These are phyloP conservation scores for Spinibarbus caldwelli DNA, from an alignment of 2,797 vertebrate genomes.

Conservation along the genomic window DNA sequence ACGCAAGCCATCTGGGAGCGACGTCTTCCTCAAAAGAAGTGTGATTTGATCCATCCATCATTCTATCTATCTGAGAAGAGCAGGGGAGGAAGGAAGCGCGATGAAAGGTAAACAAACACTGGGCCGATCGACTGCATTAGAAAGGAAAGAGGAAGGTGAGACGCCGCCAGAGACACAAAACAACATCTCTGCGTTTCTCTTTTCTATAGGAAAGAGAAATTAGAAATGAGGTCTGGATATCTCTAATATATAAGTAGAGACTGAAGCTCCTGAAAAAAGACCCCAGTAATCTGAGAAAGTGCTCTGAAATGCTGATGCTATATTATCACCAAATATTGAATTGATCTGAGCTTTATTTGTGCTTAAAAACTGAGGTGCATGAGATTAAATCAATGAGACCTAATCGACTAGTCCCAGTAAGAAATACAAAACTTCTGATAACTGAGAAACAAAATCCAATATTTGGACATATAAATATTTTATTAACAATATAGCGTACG, in stretches of 20 bases:
- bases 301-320: background rate
- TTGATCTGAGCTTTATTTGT: background rate
- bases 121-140: constrained; percentile 1
- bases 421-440: no score
- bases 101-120: constrained; percentile 27
- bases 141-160: constrained; percentile 25
- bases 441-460: no score
- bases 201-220: background rate
- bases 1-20: constrained; percentile 33
- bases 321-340: background rate
- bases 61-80: constrained; percentile 5
- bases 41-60: constrained; percentile 16
- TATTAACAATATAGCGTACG: no score
- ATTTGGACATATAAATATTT: no score
- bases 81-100: background rate
- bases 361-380: background rate
- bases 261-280: background rate
- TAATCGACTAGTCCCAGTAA: no score
- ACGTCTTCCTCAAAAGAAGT: background rate
- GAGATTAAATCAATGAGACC: no score
- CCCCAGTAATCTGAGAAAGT: background rate
- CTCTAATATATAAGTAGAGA: background rate
- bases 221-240: constrained; percentile 1
- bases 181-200: background rate
- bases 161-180: constrained; percentile 37